Conservation (phyloP, 64 coral and sea anemone genomes). For the Catalaphyllia jardinei region DNA sequence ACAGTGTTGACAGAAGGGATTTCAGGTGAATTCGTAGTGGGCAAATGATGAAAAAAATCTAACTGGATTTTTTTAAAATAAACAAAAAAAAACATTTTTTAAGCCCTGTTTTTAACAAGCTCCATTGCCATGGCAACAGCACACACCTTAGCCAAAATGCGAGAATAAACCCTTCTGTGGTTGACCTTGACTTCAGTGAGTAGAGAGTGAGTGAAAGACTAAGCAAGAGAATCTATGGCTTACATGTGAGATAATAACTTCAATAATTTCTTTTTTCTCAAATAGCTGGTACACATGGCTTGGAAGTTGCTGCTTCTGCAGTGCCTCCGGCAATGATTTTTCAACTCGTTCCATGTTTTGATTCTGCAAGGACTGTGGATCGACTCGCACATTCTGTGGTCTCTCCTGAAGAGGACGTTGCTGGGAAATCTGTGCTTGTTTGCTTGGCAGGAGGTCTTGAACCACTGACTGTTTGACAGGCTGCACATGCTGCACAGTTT, state of each 20-base stretch:
- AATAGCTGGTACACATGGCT: constrained; percentile 1
- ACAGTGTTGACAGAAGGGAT: no score
- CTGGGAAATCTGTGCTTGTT: background rate
- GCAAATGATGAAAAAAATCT: no score
- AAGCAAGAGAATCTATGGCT: background rate
- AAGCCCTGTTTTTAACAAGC: no score
- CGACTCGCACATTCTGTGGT: background rate
- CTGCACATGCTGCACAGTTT: background rate
- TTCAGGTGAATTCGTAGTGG: no score
- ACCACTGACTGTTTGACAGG: background rate
- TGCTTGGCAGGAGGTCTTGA: background rate
- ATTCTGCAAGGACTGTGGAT: background rate
- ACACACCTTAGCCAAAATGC: no score
- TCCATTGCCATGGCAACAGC: no score
- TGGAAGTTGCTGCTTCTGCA: background rate
- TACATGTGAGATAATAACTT: background rate
- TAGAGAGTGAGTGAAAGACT: no score
- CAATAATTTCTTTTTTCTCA: constrained; percentile 14
- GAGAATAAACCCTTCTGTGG: no score
- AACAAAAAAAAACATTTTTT: no score
- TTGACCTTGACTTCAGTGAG: no score
- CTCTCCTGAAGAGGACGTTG: background rate
- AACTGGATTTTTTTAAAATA: no score
- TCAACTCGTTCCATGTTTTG: background rate
- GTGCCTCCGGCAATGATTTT: background rate